Conservation (phyloP, 2,888 invertebrate species). For the Dicyrtoma fusca region DNA sequence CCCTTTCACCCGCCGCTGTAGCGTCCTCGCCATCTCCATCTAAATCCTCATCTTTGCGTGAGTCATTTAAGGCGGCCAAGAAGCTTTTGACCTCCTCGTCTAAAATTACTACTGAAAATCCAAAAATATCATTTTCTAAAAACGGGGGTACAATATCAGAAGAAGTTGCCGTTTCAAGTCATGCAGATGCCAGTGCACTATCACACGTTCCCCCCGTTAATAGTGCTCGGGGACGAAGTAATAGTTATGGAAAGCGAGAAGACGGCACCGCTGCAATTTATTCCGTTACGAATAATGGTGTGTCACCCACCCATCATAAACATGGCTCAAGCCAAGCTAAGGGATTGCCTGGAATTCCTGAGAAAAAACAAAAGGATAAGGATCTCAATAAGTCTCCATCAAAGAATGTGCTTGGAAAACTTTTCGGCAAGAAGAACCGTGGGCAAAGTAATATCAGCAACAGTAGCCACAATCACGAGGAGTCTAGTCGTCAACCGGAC, state of each 20-base stretch:
- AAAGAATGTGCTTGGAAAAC: constrained; percentile 20
- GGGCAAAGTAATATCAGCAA: neutral
- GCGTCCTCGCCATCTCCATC: constrained; percentile 5
- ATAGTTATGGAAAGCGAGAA: too few relatives aligned
- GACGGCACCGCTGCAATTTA: too few relatives aligned
- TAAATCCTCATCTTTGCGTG: constrained; percentile 18
- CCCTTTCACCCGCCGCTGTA: constrained; percentile 9
- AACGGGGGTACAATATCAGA: neutral
- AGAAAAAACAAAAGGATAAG: constrained; percentile 1
- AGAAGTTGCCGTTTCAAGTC: too few relatives aligned
- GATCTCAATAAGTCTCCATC: constrained; percentile 10
- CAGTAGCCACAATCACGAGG: neutral
- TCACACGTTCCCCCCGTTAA: too few relatives aligned
- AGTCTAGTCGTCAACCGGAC: neutral
- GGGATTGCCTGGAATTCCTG: too few relatives aligned
- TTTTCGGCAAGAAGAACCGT: constrained; percentile 12
- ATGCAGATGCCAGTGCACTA: too few relatives aligned
- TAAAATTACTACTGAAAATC: constrained; percentile 20
- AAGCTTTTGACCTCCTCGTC: constrained; percentile 36
- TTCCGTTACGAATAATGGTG: too few relatives aligned
- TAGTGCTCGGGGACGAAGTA: too few relatives aligned
- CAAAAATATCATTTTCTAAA: neutral
- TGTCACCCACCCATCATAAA: too few relatives aligned
- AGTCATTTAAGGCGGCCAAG: constrained; percentile 41
- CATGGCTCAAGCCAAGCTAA: too few relatives aligned